Base-by-base conservation (phyloP, 2,113 vertebrate genomes). In the Pachypanchax playfairii region DNA sequence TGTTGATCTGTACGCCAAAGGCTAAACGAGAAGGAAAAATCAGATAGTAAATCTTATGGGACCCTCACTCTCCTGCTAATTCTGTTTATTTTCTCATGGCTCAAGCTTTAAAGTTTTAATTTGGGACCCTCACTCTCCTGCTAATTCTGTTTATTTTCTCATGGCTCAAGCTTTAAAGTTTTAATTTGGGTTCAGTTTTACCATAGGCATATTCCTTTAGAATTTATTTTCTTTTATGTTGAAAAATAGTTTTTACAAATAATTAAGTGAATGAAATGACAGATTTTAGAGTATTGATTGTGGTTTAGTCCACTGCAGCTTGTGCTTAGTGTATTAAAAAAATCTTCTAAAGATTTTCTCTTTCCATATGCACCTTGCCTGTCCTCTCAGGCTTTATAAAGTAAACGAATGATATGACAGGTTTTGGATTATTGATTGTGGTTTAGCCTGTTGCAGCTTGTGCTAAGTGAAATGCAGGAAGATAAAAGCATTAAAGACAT, bases 1-100 rank as follows among this genome's bases (percentile, higher is more conserved):
- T 84, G 76, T 77, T 82, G 80, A 85, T 89, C 62, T 77, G 67
- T 53, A 15, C 46, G 52, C 57, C 71, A 49, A 28, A 51, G 41
- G 24, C 62, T 70, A 4, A 7, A 44, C 29, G 46, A 64, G 67
- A 53, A 26, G 61, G 20, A 33, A 26, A 49, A 61, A 80, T 83
- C 79, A 61, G 78, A 87, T 77, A 71, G 25, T 36, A 68, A 77
- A 52, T 51, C 76, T 69, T 22, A 22, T 2, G 73, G 68, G 79
- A 76, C 50, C n/a, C n/a, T n/a, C n/a, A n/a, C n/a, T n/a, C n/a
- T n/a, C 22, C 3, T 18, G 21, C 36, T 49, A 35, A 53, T 55
- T 64, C 9, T 57, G 49, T 51, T 44, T 38, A 67, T 79, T 54
- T 22, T 65, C 29, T 54, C 39, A 44, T 36, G 28, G 39, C 20